These are phyloP conservation scores for Nymphalis polychloros DNA, from an alignment of 2,888 invertebrate species.

Conservation along the genomic window DNA sequence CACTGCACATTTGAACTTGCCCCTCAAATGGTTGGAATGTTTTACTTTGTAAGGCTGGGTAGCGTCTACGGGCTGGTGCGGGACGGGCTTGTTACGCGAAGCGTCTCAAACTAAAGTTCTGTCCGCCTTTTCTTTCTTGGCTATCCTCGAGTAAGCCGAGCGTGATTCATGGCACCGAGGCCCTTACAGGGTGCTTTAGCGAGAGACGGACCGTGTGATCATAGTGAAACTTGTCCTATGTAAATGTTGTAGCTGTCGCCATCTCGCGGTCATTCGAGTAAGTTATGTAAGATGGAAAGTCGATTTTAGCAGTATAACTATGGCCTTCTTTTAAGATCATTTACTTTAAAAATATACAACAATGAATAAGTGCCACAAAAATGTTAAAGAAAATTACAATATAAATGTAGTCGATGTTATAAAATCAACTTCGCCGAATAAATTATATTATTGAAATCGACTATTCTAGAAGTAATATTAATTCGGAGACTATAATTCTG, in stretches of 20 bases:
- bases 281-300: conserved; percentile 18
- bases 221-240: conserved; percentile 50
- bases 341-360: neutral
- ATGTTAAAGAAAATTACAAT: neutral
- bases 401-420: neutral
- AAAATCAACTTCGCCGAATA: neutral
- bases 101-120: conserved; percentile 9
- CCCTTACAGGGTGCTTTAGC: neutral
- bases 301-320: conserved; percentile 24
- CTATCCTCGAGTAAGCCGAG: neutral
- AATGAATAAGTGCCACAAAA: neutral
- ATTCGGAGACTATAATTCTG: conserved; percentile 37
- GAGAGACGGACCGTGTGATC: conserved; percentile 32
- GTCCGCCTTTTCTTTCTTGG: conserved; percentile 7
- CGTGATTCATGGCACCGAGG: neutral
- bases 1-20: no score
- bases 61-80: conserved; percentile 10
- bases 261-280: conserved; percentile 26
- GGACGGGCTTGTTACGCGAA: neutral
- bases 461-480: conserved; percentile 25
- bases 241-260: conserved; percentile 57
- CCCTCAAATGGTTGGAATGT: conserved; percentile 2
- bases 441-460: conserved; percentile 29
- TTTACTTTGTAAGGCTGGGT: conserved; percentile 11
- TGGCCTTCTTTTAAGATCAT: neutral